Evolutionary conservation across 2,113 vertebrate species (phyloP).

Genomic region (Diadophis punctatus): DNA sequence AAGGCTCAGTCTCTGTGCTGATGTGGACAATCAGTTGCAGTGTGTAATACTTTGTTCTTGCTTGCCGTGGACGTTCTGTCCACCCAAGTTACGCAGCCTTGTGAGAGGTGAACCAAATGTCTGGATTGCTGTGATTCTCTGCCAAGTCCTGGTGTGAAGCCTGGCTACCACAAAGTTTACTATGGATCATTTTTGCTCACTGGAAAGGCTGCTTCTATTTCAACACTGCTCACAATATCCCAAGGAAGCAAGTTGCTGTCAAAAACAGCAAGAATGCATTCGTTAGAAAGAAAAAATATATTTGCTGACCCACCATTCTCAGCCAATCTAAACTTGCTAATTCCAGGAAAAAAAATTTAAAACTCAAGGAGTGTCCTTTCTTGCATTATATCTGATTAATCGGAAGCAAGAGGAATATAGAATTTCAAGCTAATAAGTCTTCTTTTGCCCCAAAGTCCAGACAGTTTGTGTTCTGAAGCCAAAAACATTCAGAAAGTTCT

Average conservation of each 20-base stretch:
- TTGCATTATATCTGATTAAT: slow-evolving; percentile 29
- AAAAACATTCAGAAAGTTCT: not conserved
- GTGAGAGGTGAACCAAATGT: not conserved
- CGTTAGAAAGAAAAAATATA: rapidly evolving
- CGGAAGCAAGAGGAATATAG: slow-evolving; percentile 8
- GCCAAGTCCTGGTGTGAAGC: not conserved
- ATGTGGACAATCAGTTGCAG: not conserved
- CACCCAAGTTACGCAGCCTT: not conserved
- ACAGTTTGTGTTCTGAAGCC: not conserved
- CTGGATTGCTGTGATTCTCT: not conserved
- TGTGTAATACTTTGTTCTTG: not conserved
- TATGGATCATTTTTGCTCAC: not conserved
- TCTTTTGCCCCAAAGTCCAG: slow-evolving; percentile 6
- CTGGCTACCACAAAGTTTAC: not conserved
- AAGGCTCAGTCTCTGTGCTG: not conserved
- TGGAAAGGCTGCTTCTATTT: not conserved
- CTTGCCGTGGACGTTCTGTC: not conserved
- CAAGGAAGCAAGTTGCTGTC: not conserved
- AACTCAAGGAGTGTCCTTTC: not conserved
- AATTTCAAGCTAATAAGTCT: slow-evolving; percentile 25
- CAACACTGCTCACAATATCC: not conserved
- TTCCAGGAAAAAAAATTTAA: slow-evolving; percentile 30
- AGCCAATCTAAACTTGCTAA: slow-evolving; percentile 20
- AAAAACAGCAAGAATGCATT: not conserved
- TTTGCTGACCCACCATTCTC: not conserved